A percentile compares a stretch with the other conserved stretches of the same genome.
Evolutionary conservation across 2,113 vertebrate genomes (phyloP).

Genomic region (Neomonachus schauinslandi): DNA sequence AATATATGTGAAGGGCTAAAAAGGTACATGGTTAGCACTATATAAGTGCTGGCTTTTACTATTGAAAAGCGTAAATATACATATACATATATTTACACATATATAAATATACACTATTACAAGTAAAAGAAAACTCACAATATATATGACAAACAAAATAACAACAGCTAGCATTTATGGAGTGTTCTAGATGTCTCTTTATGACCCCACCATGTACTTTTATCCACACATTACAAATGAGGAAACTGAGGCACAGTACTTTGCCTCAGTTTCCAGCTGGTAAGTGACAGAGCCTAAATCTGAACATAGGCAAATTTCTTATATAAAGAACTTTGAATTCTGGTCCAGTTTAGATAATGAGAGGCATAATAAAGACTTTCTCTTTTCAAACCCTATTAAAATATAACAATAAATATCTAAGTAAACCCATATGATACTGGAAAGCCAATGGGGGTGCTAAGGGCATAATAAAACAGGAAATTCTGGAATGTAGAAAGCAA

Average conservation of each 20-base stretch:
- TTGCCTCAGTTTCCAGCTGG: not conserved
- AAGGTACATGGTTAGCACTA: not conserved
- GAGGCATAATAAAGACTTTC: not conserved
- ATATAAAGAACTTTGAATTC: not conserved
- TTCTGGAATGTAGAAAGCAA: not conserved
- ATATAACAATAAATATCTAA: not conserved
- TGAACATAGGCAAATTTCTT: not conserved
- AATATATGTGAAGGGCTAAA: slow-evolving; percentile 16
- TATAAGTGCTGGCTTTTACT: not conserved
- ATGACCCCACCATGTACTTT: not conserved
- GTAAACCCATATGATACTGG: not conserved
- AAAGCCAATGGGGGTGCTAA: not conserved
- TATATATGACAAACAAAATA: not conserved
- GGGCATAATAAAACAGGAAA: not conserved
- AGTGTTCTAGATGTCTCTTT: not conserved
- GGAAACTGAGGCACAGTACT: not conserved
- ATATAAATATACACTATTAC: not conserved
- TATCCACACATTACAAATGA: not conserved
- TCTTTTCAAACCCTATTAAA: not conserved
- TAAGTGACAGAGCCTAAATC: not conserved
- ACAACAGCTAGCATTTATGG: not conserved
- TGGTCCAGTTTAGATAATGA: not conserved
- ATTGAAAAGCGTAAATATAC: not conserved
- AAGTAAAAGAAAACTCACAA: not conserved
- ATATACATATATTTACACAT: not conserved